Evolutionary conservation across 2,113 vertebrate genomes (phyloP).

Genomic region (Diglossa brunneiventris): DNA sequence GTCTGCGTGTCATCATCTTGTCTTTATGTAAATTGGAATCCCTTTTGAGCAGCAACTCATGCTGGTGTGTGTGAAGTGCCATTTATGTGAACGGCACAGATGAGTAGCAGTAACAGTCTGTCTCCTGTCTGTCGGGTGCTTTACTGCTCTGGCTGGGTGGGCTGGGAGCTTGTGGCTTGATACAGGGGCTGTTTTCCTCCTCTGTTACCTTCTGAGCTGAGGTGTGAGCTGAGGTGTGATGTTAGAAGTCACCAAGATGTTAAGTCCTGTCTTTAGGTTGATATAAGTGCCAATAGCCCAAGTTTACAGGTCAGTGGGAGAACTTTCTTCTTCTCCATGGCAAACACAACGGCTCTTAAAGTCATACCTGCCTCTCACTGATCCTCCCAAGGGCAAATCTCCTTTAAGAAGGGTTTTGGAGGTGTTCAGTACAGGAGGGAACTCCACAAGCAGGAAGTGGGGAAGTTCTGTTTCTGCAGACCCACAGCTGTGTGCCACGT

Average conservation of each 20-base stretch:
- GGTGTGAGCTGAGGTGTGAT: not conserved
- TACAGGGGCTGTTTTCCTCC: not conserved
- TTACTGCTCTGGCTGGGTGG: not conserved
- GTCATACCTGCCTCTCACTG: not conserved
- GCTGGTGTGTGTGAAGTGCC: conserved; percentile 7
- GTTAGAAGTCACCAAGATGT: not conserved
- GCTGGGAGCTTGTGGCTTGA: not conserved
- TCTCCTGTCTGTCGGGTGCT: not conserved
- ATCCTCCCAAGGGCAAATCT: not conserved
- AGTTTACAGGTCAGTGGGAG: not conserved
- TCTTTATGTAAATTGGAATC: conserved; percentile 38
- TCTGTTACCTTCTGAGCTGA: not conserved
- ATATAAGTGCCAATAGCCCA: not conserved
- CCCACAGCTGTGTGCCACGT: not conserved
- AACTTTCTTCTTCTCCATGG: not conserved
- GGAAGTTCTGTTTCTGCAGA: not conserved
- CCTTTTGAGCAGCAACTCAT: conserved; percentile 32
- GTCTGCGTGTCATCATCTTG: not conserved
- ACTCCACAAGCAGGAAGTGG: not conserved
- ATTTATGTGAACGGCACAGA: not conserved
- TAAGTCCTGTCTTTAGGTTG: not conserved
- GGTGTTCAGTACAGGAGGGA: not conserved
- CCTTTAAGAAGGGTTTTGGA: not conserved
- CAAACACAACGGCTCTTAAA: not conserved
- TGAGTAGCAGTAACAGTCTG: not conserved